Evolutionary conservation across 2,113 vertebrate genomes (phyloP), one percentile per base, ranked within the genome.

Genomic region (Microtus montanus): DNA sequence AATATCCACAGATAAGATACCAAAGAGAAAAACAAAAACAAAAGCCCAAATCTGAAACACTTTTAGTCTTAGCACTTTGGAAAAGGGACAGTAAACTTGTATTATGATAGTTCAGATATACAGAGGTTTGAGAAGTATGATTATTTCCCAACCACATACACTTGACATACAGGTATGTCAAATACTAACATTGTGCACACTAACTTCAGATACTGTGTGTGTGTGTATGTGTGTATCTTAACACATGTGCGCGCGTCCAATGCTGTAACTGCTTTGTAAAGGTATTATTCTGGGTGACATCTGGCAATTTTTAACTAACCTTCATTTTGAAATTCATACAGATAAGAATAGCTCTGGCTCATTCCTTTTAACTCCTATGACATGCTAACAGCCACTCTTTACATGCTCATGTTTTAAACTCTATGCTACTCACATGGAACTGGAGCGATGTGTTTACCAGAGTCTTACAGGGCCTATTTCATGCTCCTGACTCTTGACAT

Each of bases 121-220:
- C 5, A 44, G 47, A 94, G 84, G n/a, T 89, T 10, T 44, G 82
- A 92, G 47, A 92, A 92, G 86, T n/a, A 96, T 44, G n/a, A 93
- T 24, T 11, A 71, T 54, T 85, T 88, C 70, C 52, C 71, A 35
- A 80, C 52, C 15, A 88, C 70, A 84, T 35, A 35, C 33, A 35
- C 2, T 19, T 70, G 15, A 71, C 15, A 71, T 71, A 70, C 14
- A 71, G 35, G 15, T 61, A 71, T 73, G 75, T 24, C 68, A 89
- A 71, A 87, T 71, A 64, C 30, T 64, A 87, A 92, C 20, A 64
- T 28, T 66, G 47, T 58, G 41, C 24, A 80, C 30, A 90, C 17
- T 68, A 54, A 73, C 70, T 49, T 75, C 26, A 84, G 35, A 68
- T 61, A 54, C 22, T 61, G 17, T 41, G 54, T 35, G 47, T 64